Percentiles rank a stretch among this genome's conserved stretches.
These are phyloP conservation scores for Lasioglossum figueresi DNA, from an alignment of 2,888 invertebrate species.

Conservation along the genomic window DNA sequence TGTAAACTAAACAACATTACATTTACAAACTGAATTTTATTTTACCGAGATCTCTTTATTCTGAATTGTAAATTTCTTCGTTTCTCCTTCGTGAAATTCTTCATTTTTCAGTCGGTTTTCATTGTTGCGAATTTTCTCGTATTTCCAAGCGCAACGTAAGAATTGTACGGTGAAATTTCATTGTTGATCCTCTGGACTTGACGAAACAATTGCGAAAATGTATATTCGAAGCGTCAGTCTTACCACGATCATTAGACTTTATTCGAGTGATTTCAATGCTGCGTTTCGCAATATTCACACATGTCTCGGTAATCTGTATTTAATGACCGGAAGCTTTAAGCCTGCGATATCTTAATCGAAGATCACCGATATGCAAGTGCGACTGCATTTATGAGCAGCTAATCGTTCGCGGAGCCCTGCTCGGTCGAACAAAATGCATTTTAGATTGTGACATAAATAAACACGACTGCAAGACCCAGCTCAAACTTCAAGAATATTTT, in stretches of 20 bases:
- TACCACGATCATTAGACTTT: not conserved
- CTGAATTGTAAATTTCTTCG: not conserved
- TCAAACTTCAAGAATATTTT: no score
- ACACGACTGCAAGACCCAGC: not conserved
- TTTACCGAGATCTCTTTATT: not conserved
- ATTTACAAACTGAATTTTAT: not conserved
- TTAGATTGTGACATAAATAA: not conserved
- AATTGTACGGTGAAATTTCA: not conserved
- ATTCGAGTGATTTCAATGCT: not conserved
- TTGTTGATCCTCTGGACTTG: not conserved
- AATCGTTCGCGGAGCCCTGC: not conserved
- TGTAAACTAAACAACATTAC: not conserved
- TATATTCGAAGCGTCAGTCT: not conserved
- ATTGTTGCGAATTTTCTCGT: not conserved
- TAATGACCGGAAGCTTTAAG: not conserved
- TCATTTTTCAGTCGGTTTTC: not conserved
- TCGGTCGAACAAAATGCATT: no score
- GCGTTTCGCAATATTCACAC: not conserved
- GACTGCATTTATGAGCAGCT: not conserved
- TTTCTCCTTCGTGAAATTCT: not conserved
- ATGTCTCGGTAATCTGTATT: not conserved
- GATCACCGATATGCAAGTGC: not conserved
- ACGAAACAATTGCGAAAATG: not conserved
- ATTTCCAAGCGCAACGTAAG: not conserved
- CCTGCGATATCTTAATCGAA: not conserved